Conservation (phyloP, 2,113 vertebrate species). For the Eclectus roratus region DNA sequence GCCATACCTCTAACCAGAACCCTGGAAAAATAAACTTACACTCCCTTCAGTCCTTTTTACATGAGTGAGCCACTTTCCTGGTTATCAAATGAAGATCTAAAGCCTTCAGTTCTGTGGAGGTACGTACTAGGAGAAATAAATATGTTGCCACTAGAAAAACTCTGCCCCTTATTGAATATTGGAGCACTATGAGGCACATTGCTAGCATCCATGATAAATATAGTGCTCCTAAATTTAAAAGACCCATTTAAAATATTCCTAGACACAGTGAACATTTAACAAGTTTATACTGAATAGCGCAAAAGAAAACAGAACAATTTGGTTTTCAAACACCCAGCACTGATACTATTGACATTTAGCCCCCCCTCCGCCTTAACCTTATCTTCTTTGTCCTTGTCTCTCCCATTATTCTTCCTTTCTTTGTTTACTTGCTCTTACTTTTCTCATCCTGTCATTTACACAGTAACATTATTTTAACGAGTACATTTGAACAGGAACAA, state of each 20-base stretch:
- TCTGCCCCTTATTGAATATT: neutral
- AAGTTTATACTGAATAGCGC: constrained; percentile 49
- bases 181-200: neutral
- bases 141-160: neutral
- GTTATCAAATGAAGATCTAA: constrained; percentile 13
- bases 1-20: neutral
- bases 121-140: neutral
- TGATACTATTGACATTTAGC: constrained; percentile 54
- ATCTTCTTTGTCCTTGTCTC: constrained; percentile 34
- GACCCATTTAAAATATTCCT: constrained; percentile 45
- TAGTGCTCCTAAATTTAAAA: constrained; percentile 33
- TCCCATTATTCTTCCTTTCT: constrained; percentile 45
- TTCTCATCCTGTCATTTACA: constrained; percentile 56
- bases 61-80: neutral
- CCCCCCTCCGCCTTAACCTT: constrained; percentile 37
- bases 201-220: neutral
- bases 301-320: constrained; percentile 51
- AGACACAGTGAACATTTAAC: constrained; percentile 51
- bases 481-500: constrained; percentile 66
- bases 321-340: constrained; percentile 23
- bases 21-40: neutral
- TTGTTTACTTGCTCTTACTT: constrained; percentile 63
- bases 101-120: neutral
- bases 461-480: constrained; percentile 70
- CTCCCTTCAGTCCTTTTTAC: neutral